A percentile compares a stretch with the other conserved stretches of the same genome.
Evolutionary conservation across 2,113 vertebrate species (phyloP).

Genomic region (Phodopus roborovskii): DNA sequence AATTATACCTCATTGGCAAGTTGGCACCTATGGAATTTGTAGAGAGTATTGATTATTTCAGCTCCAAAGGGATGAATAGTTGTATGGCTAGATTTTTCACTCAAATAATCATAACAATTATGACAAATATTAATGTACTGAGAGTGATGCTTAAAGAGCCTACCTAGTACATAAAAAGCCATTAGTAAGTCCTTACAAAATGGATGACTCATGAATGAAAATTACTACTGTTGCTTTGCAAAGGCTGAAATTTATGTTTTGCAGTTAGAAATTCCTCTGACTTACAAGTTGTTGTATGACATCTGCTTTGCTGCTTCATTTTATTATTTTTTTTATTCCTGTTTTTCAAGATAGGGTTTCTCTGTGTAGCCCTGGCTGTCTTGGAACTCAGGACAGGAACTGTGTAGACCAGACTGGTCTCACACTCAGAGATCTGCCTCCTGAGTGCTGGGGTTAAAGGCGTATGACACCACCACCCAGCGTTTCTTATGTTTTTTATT

Average conservation of each 20-base stretch:
- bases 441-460: no score
- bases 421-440: no score
- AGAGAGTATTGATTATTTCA: not conserved
- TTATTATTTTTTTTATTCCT: not conserved
- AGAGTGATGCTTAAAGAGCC: not conserved
- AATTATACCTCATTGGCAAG: not conserved
- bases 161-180: not conserved
- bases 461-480: no score
- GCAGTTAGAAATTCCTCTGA: not conserved
- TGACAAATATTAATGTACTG: not conserved
- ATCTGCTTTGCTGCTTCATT: not conserved
- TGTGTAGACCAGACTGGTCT: no score
- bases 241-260: constrained; percentile 18
- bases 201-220: not conserved
- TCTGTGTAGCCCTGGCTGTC: no score
- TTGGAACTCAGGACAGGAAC: no score
- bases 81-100: constrained; percentile 28
- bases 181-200: constrained; percentile 29
- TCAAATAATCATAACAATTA: not conserved
- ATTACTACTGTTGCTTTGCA: not conserved
- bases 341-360: no score
- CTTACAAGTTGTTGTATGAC: not conserved
- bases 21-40: not conserved
- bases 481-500: not conserved
- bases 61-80: not conserved